These are phyloP conservation scores for Bos indicus DNA, from an alignment of 2,113 vertebrate species.

Conservation along the genomic window DNA sequence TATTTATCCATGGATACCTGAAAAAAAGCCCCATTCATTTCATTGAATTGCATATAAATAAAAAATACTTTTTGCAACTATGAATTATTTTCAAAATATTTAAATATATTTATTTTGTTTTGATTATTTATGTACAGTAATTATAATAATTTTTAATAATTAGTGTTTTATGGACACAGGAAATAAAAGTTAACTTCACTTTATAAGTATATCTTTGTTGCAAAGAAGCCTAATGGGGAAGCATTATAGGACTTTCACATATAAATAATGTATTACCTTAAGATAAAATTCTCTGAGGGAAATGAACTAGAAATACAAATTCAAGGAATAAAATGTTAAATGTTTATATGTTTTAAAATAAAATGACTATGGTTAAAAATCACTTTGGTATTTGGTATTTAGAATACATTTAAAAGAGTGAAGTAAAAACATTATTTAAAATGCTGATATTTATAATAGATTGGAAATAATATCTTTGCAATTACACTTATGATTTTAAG, in stretches of 20 bases:
- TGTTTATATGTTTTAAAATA: conserved; percentile 8
- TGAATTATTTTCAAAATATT: neutral
- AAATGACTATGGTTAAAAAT: neutral
- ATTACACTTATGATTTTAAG: neutral
- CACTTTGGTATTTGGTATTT: neutral
- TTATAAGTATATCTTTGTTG: neutral
- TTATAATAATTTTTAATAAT: neutral
- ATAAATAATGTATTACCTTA: neutral
- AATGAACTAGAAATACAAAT: neutral
- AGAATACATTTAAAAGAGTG: neutral
- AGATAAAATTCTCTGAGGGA: neutral
- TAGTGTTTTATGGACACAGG: neutral
- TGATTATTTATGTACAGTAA: neutral
- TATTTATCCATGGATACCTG: neutral
- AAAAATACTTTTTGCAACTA: neutral
- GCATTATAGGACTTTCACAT: neutral
- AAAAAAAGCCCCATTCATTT: neutral
- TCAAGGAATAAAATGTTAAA: neutral
- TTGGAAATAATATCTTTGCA: conserved; percentile 12
- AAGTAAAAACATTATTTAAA: conserved; percentile 39
- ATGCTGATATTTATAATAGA: neutral
- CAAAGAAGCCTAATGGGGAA: neutral
- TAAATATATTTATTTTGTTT: neutral
- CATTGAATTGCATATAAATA: conserved; percentile 2
- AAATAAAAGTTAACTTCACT: conserved; percentile 17